Base-by-base conservation (phyloP, 2,888 invertebrate species). In the Sclerodermus sp. region DNA sequence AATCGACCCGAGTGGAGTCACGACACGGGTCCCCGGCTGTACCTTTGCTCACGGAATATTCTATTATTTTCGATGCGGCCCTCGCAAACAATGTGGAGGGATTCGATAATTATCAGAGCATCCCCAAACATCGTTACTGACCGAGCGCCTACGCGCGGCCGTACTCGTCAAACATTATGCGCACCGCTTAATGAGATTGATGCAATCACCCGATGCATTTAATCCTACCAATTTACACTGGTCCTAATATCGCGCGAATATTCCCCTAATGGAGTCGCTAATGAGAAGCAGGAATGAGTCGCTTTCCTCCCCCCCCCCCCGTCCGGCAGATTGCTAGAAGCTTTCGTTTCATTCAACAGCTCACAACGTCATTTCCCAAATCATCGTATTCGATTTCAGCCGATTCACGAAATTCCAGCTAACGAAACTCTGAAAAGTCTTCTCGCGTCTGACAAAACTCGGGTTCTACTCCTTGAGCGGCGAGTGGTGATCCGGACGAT, bases 131-230 rank as follows among this genome's bases (percentile, higher is more conserved):
- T 67, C 62, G 65, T 68, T 70, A 67, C 66, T 60, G 60, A 57
- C 62, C 54, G 57, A 53, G 40, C 51, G 57, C 60, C 58, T 51
- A 51, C 47, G 52, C 51, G 56, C 50, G 45, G 51, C 56, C 62
- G 41, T 41, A 36, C 41, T 65, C 59, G 60, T 60, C 66, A 69
- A 71, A 69, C 66, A 69, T 68, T 68, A 64, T 65, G 62, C 61
- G 57, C 41, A n/a, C 45, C 60, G 63, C 64, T 66, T 73, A 71
- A 72, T 69, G 70, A 72, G 70, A 72, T 72, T 69, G 70, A 74
- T 70, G 67, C 68, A 69, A 73, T 71, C 67, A 64, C 52, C 56
- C 63, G 55, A 61, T 60, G 67, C 62, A 64, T 65, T 62, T 69
- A 68, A 70, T 70, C 64, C 64, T 57, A 55, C 62, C 63, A 68